These are phyloP conservation scores for Carabus problematicus DNA, from an alignment of 2,888 invertebrate genomes.

Conservation along the genomic window DNA sequence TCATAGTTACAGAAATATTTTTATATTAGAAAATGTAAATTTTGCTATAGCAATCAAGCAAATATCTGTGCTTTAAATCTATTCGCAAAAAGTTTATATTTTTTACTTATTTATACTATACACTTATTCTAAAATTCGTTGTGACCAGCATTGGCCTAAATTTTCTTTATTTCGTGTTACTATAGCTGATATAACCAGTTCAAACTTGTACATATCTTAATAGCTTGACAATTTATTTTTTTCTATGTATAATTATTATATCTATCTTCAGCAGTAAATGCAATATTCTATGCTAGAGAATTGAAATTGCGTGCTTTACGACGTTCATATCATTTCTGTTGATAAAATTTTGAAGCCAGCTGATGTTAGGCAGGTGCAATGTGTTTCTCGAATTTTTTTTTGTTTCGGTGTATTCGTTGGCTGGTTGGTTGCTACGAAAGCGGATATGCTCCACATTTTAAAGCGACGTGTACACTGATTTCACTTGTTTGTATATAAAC, in stretches of 20 bases:
- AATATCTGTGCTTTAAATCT: background rate
- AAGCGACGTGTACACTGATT: slow-evolving; percentile 32
- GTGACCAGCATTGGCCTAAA: too few species aligned
- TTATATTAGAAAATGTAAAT: background rate
- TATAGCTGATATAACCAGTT: too few species aligned
- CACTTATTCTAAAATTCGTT: too few species aligned
- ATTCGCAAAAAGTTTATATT: too few species aligned
- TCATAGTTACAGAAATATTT: slow-evolving; percentile 2
- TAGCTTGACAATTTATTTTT: too few species aligned
- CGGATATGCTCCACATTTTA: slow-evolving; percentile 40
- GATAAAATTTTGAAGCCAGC: slow-evolving; percentile 37
- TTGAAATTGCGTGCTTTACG: background rate
- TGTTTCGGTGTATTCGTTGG: slow-evolving; percentile 17
- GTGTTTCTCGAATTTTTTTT: slow-evolving; percentile 33
- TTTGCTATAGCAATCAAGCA: background rate
- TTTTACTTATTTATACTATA: too few species aligned
- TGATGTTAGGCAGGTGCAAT: slow-evolving; percentile 41
- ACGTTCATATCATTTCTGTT: slow-evolving; percentile 29
- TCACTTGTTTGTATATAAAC: background rate
- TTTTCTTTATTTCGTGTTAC: too few species aligned
- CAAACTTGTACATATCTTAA: too few species aligned
- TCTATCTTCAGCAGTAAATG: too few species aligned
- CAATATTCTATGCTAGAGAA: too few species aligned
- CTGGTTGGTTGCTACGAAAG: slow-evolving; percentile 37
- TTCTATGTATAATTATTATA: too few species aligned